phyloP scores from a whole-genome alignment of 1,140 invertebrate genomes.

The Leucophenga varia region DNA sequence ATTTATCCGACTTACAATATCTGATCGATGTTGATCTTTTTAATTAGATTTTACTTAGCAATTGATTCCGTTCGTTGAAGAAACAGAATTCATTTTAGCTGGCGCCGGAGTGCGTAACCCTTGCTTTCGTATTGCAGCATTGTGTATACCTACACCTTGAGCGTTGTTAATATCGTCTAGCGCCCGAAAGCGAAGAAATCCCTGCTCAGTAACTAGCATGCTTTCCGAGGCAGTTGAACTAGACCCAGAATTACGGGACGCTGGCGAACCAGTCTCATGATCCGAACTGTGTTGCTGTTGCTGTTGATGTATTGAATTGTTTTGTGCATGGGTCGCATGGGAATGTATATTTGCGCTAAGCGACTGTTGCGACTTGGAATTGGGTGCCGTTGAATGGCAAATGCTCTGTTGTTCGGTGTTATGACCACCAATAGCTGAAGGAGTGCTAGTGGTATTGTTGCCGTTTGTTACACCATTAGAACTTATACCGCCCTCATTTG shows the following conservation, averaged over 20 bases:
- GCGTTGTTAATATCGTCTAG: conserved; percentile 59
- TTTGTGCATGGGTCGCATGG: conserved; percentile 18
- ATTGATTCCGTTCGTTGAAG: conserved; percentile 21
- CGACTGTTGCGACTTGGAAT: background rate
- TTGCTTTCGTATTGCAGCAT: conserved; percentile 19
- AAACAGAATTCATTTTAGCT: too few species aligned
- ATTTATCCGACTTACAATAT: too few species aligned
- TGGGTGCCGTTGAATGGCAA: too few species aligned
- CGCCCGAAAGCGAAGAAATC: conserved; percentile 78
- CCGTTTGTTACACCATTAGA: conserved; percentile 12
- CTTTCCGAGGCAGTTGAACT: conserved; percentile 52
- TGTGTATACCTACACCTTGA: conserved; percentile 13
- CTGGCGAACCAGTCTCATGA: conserved; percentile 6
- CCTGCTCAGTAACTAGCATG: conserved; percentile 83
- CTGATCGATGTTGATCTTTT: too few species aligned
- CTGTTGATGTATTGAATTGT: conserved; percentile 13
- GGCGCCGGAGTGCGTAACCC: conserved; percentile 21
- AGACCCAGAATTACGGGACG: conserved; percentile 13
- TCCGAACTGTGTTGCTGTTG: background rate
- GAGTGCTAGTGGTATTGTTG: conserved; percentile 9
- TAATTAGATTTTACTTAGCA: conserved; percentile 16
- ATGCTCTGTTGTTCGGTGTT: too few species aligned
- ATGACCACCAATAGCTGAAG: conserved; percentile 4
- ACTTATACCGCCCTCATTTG: conserved; percentile 18
- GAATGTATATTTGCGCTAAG: background rate